Conservation (phyloP, 1,140 invertebrate species). For the Ceratosolen fusciceps region DNA sequence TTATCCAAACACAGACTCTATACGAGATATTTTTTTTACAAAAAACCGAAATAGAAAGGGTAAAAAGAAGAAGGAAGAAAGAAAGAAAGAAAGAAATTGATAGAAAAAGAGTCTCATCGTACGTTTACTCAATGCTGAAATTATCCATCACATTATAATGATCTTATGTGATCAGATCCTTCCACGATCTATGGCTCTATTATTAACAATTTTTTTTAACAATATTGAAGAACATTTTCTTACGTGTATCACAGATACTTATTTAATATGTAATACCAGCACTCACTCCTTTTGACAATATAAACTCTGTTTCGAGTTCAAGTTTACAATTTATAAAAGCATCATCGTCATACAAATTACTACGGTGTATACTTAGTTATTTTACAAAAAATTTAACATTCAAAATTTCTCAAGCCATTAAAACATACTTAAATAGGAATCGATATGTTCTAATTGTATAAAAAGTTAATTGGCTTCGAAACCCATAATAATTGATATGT, state of each 20-base stretch:
- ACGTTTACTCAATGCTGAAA: conserved; percentile 35
- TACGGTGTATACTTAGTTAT: conserved; percentile 14
- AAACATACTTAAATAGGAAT: neutral
- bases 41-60: conserved; percentile 14
- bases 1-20: conserved; percentile 40
- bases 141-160: conserved; percentile 21
- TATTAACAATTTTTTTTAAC: conserved; percentile 30
- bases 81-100: conserved; percentile 11
- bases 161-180: conserved; percentile 15
- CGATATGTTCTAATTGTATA: conserved; percentile 2
- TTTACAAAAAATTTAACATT: conserved; percentile 20
- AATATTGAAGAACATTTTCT: conserved; percentile 21
- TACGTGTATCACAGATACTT: conserved; percentile 38
- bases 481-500: conserved; percentile 32
- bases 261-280: conserved; percentile 20
- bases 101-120: conserved; percentile 35
- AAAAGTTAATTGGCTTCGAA: conserved; percentile 25
- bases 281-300: neutral
- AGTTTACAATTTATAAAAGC: conserved; percentile 19
- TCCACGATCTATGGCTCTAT: conserved; percentile 5
- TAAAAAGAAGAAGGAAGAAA: neutral
- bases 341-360: neutral
- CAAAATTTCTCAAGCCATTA: conserved; percentile 3
- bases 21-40: conserved; percentile 34
- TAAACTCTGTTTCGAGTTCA: conserved; percentile 7